Percentiles rank a stretch among this genome's conserved stretches.
phyloP scores from a whole-genome alignment of 92 coral and sea anemone species.

The Palythoa heliodiscus region DNA sequence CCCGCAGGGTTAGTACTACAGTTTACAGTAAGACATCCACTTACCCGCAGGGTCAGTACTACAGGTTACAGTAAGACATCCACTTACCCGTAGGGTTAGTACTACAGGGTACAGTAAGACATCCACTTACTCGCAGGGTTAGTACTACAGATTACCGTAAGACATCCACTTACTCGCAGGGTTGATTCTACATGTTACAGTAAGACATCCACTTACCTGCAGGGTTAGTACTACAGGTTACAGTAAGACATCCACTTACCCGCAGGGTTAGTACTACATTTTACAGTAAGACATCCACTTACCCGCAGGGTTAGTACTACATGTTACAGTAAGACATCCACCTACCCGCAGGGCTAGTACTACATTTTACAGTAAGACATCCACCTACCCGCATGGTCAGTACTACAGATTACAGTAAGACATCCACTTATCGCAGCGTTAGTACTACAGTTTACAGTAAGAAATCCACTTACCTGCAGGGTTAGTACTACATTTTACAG shows the following conservation, averaged over 20 bases:
- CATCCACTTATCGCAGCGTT: too few relatives aligned
- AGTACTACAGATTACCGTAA: neutral
- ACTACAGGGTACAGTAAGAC: too few relatives aligned
- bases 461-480: constrained; percentile 93
- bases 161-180: neutral
- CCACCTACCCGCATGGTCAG: constrained; percentile 85
- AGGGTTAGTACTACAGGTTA: constrained; percentile 58
- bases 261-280: too few relatives aligned
- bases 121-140: constrained; percentile 91
- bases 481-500: constrained; percentile 35
- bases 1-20: constrained; percentile 76
- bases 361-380: too few relatives aligned
- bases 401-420: neutral
- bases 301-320: constrained; percentile 75
- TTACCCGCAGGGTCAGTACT: constrained; percentile 82
- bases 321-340: too few relatives aligned
- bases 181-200: too few relatives aligned
- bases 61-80: too few relatives aligned
- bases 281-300: constrained; percentile 91
- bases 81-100: too few relatives aligned
- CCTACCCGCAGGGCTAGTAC: too few relatives aligned
- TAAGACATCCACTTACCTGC: constrained; percentile 89
- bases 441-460: too few relatives aligned
- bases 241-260: too few relatives aligned
- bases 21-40: constrained; percentile 63